Evolutionary conservation across 2,113 vertebrate genomes (phyloP).

Genomic region (Xyliphius kryptos): DNA sequence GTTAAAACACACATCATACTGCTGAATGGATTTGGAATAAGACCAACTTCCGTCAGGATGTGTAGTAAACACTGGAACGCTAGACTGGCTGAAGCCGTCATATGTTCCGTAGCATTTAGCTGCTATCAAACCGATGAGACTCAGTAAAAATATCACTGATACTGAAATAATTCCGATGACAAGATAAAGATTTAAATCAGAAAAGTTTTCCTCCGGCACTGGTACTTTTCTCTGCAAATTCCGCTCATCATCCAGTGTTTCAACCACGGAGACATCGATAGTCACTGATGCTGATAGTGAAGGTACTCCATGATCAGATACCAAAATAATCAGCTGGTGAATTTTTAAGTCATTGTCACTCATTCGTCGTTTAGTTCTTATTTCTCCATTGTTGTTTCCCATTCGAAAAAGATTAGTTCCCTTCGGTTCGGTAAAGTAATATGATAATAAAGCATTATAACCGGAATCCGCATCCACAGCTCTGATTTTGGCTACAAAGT

Average conservation of each 20-base stretch:
- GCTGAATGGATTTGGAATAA: slow-evolving; percentile 53
- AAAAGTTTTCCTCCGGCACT: slow-evolving; percentile 47
- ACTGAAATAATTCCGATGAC: slow-evolving; percentile 57
- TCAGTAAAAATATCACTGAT: slow-evolving; percentile 58
- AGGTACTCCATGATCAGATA: slow-evolving; percentile 63
- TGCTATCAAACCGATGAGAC: slow-evolving; percentile 36
- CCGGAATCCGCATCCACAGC: slow-evolving; percentile 41
- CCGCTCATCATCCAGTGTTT: slow-evolving; percentile 44
- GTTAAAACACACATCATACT: slow-evolving; percentile 51
- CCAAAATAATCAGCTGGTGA: slow-evolving; percentile 62
- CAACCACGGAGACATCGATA: slow-evolving; percentile 57
- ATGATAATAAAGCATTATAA: slow-evolving; percentile 40
- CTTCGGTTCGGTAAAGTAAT: slow-evolving; percentile 34
- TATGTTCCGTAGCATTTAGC: slow-evolving; percentile 35
- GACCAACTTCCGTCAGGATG: slow-evolving; percentile 48
- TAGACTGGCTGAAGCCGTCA: slow-evolving; percentile 28
- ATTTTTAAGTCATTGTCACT: slow-evolving; percentile 61
- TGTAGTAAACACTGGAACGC: slow-evolving; percentile 32
- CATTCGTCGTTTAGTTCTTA: slow-evolving; percentile 49
- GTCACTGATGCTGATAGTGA: slow-evolving; percentile 63
- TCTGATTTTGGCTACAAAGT: slow-evolving; percentile 48
- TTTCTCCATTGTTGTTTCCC: slow-evolving; percentile 38
- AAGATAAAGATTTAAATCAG: slow-evolving; percentile 58
- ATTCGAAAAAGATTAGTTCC: slow-evolving; percentile 41
- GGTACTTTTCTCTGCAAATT: slow-evolving; percentile 57